Evolutionary conservation across 2,797 vertebrate genomes (phyloP).

Genomic region (Rhadinocentrus ornatus): DNA sequence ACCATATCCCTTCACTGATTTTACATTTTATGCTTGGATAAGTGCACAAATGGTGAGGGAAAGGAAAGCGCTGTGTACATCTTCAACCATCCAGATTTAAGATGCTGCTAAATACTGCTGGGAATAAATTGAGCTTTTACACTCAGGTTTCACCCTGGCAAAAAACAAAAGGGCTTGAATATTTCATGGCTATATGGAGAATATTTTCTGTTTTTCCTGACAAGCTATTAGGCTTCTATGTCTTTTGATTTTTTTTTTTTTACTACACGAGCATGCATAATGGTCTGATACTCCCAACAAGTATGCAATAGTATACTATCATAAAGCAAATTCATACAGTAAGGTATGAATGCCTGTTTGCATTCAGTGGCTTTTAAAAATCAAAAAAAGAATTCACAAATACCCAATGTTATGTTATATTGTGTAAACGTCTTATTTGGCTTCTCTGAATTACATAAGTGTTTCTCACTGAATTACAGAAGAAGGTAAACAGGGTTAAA

Average conservation of each 20-base stretch:
- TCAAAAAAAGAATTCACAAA: background rate
- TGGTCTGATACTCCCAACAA: background rate
- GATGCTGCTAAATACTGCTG: conserved; percentile 21
- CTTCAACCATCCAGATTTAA: conserved; percentile 35
- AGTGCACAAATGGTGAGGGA: background rate
- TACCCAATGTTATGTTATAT: background rate
- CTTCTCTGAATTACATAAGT: conserved; percentile 6
- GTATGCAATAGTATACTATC: background rate
- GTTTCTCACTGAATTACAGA: background rate
- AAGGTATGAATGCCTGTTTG: background rate
- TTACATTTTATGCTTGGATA: background rate
- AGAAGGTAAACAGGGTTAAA: conserved; percentile 10
- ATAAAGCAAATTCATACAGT: conserved; percentile 11
- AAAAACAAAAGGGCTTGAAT: conserved; percentile 55
- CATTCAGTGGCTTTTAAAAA: conserved; percentile 3
- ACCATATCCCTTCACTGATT: conserved; percentile 6
- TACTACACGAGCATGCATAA: background rate
- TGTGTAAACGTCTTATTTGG: conserved; percentile 13
- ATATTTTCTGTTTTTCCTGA: conserved; percentile 27
- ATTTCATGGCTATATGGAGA: conserved; percentile 53
- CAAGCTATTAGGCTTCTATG: conserved; percentile 26
- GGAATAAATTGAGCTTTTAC: conserved; percentile 43
- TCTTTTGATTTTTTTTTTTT: background rate
- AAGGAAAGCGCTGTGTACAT: conserved; percentile 3
- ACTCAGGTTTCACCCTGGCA: conserved; percentile 37